Evolutionary conservation across 2,888 invertebrate genomes (phyloP).

Genomic region (Camponotus fellah): DNA sequence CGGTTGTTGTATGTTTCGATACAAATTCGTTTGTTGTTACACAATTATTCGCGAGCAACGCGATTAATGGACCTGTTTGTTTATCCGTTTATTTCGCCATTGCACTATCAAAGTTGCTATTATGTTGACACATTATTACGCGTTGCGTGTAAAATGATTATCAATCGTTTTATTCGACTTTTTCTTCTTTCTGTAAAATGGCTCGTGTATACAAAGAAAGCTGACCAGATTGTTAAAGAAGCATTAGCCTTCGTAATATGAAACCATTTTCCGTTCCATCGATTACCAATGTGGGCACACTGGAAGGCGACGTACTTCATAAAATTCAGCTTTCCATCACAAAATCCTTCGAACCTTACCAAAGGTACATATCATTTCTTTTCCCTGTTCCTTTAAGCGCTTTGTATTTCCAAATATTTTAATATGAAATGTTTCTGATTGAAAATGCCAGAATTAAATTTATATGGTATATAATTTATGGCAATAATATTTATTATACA

Average conservation of each 20-base stretch:
- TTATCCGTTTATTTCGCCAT: constrained; percentile 2
- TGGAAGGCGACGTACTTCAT: constrained; percentile 32
- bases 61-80: constrained; percentile 30
- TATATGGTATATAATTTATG: background rate
- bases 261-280: constrained; percentile 42
- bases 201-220: background rate
- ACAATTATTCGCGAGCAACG: constrained; percentile 5
- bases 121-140: constrained; percentile 7
- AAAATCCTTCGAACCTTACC: constrained; percentile 30
- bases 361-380: constrained; percentile 15
- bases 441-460: constrained; percentile 7
- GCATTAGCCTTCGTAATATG: constrained; percentile 30
- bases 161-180: background rate
- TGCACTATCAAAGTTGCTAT: background rate
- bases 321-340: constrained; percentile 37
- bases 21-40: constrained; percentile 3
- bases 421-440: constrained; percentile 9
- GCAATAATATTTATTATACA: background rate
- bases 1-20: background rate
- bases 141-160: constrained; percentile 8
- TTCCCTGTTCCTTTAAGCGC: background rate
- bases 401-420: constrained; percentile 9
- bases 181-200: background rate
- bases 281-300: constrained; percentile 42
- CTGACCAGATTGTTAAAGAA: constrained; percentile 34